Percentiles rank a stretch among this genome's conserved stretches.
Conservation (phyloP, 2,113 vertebrate species). For the Triplophysa dalaica region DNA sequence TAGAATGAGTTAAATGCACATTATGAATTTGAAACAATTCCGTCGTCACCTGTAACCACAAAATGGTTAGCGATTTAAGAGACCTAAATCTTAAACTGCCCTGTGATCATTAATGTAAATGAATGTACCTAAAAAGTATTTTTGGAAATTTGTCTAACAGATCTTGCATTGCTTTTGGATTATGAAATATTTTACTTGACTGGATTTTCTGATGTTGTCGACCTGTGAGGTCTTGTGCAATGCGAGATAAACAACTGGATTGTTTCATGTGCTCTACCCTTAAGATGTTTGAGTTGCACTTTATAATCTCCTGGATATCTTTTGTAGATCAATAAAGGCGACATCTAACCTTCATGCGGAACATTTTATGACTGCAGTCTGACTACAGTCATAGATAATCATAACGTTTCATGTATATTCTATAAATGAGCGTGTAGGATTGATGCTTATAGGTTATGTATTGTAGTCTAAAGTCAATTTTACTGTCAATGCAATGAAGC, state of each 20-base stretch:
- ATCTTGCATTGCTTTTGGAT: conserved; percentile 4
- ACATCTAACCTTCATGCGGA: neutral
- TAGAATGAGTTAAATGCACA: neutral
- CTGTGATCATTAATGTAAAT: neutral
- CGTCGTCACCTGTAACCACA: neutral
- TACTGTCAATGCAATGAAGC: conserved; percentile 1
- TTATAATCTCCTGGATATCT: conserved; percentile 35
- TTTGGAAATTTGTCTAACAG: neutral
- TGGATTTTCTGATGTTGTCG: conserved; percentile 26
- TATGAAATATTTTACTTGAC: conserved; percentile 13
- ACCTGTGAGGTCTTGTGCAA: conserved; percentile 44
- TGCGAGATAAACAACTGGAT: conserved; percentile 32
- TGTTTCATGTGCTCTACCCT: conserved; percentile 17
- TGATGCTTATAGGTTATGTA: neutral
- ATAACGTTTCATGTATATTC: neutral
- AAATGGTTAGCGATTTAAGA: neutral
- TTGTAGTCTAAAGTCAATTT: neutral
- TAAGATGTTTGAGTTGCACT: conserved; percentile 38
- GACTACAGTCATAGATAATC: conserved; percentile 10
- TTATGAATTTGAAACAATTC: neutral
- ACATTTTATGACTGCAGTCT: neutral
- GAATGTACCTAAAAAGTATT: conserved; percentile 19
- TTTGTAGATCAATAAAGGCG: neutral
- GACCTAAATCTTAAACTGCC: neutral
- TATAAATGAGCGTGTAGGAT: neutral